Base-by-base conservation (phyloP, 2,797 vertebrate genomes). In the Rhabdomys pumilio region DNA sequence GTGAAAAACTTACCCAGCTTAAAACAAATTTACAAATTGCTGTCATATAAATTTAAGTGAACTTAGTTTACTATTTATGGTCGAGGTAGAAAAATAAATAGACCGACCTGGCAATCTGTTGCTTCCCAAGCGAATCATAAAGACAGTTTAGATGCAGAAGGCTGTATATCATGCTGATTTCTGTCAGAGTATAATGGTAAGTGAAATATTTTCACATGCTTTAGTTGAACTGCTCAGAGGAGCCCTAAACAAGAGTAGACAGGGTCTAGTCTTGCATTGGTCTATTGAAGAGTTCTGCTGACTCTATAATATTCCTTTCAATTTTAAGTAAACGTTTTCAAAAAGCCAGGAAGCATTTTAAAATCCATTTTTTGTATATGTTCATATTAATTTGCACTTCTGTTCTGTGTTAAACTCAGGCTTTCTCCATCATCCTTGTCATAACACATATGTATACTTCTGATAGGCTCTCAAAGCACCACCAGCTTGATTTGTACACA, bases 21-120 rank as follows among this genome's bases (percentile, higher is more conserved):
- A 77, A 79, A 73, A 89, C 50, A 95, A 84, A 84, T 85, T 95
- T 47, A 50, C 55, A 95, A 85, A 90, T 75, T 11, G 38, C 5
- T 50, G 41, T 44, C 90, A 34, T 91, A 75, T 83, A 95, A 75
- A 89, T 79, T 69, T 82, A 85, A 94, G 61, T 94, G 87, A 34
- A 80, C 80, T 94, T 41, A 73, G 34, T 55, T 96, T 82, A 80
- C 92, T 95, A 72, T 94, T 96, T 85, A 75, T 50, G 34, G 41
- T 82, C 55, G 24, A 69, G 31, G 4, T 59, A 65, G 31, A 84
- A 67, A 93, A 93, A 69, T 91, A n/a, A 89, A 90, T 31, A 11
- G 69, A 41, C 4, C 1, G 9, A 91, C 63, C 22, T 77, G 63
- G 92, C 34, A 82, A 84, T 76, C 34, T 89, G 0, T 80, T 44